These are phyloP conservation scores for Drosophila melanocephala DNA, from an alignment of 2,888 invertebrate genomes.

Conservation along the genomic window DNA sequence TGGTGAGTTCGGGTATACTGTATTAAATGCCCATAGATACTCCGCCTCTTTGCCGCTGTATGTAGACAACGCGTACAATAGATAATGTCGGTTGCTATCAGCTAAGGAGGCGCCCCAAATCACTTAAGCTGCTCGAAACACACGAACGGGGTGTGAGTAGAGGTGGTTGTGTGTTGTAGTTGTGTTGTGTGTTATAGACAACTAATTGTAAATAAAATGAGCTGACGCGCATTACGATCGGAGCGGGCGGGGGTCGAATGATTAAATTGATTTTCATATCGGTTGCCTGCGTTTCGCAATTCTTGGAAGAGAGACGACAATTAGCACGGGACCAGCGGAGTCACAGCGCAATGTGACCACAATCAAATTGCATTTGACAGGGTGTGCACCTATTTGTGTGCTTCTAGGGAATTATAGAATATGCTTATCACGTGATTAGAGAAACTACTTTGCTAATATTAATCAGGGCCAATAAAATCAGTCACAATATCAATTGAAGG, in stretches of 20 bases:
- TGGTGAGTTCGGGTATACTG: constrained; percentile 28
- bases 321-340: constrained; percentile 30
- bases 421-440: constrained; percentile 80
- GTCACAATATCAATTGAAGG: constrained; percentile 76
- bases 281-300: constrained; percentile 36
- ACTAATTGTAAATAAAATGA: constrained; percentile 78
- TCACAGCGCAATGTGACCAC: constrained; percentile 21
- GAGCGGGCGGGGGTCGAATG: constrained; percentile 38
- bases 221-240: constrained; percentile 54
- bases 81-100: constrained; percentile 74
- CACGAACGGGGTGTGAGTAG: constrained; percentile 19
- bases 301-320: constrained; percentile 32
- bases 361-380: constrained; percentile 12
- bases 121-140: constrained; percentile 76
- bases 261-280: constrained; percentile 79
- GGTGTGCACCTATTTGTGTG: constrained; percentile 11
- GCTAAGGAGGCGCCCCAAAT: constrained; percentile 82
- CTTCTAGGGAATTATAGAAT: constrained; percentile 56
- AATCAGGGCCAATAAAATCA: constrained; percentile 71
- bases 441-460: constrained; percentile 72
- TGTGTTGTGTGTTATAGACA: constrained; percentile 47
- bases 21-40: constrained; percentile 67
- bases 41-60: constrained; percentile 26
- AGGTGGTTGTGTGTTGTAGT: background rate
- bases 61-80: constrained; percentile 28